These are phyloP conservation scores for Drosophila busckii DNA, from an alignment of 1,140 invertebrate genomes.

Conservation along the genomic window DNA sequence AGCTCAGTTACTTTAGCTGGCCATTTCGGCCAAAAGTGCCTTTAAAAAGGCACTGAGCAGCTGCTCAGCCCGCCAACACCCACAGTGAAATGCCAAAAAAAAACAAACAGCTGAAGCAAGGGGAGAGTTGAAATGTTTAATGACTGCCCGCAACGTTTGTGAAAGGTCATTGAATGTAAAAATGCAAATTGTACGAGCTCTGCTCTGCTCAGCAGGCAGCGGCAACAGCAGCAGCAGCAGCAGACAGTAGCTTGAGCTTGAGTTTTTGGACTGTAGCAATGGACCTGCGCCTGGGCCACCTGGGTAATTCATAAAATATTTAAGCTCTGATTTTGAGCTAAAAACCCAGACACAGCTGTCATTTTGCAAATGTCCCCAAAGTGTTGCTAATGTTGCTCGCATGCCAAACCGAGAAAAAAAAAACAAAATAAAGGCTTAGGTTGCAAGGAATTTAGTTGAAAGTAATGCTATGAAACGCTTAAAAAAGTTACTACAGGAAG, in stretches of 20 bases:
- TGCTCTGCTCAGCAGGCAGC: no score
- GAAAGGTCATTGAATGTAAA: constrained; percentile 54
- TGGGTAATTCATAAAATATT: constrained; percentile 50
- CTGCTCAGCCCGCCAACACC: constrained; percentile 1
- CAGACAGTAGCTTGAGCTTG: no score
- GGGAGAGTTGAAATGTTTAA: constrained; percentile 32
- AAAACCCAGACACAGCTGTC: constrained; percentile 32
- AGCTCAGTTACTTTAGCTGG: constrained; percentile 50
- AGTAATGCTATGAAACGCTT: background rate
- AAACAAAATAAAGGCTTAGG: constrained; percentile 10
- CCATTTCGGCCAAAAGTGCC: constrained; percentile 46
- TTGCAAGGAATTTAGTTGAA: background rate
- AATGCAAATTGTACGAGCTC: constrained; percentile 65
- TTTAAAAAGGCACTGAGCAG: constrained; percentile 14
- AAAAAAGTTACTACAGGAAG: background rate
- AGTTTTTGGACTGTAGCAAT: no score
- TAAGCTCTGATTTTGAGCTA: constrained; percentile 62
- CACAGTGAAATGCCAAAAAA: constrained; percentile 29
- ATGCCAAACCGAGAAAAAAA: no score
- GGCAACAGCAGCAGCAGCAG: no score
- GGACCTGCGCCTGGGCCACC: background rate
- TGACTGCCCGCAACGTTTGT: constrained; percentile 46
- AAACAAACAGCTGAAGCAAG: no score
- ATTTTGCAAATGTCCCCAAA: constrained; percentile 22
- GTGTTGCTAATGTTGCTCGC: constrained; percentile 35